Conservation (phyloP, 2,113 vertebrate species). For the Alethe castanea region DNA sequence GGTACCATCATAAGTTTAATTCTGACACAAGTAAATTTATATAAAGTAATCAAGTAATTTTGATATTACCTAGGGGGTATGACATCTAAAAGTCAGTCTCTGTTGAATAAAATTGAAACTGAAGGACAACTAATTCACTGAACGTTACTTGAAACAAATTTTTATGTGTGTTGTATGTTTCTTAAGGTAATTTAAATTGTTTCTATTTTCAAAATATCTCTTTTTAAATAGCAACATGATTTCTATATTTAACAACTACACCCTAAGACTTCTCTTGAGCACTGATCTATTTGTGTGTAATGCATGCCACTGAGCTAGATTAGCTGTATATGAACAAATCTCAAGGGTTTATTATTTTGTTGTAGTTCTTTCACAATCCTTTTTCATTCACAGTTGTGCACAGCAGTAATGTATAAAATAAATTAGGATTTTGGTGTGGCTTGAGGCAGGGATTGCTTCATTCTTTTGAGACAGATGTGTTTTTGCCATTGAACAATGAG, state of each 20-base stretch:
- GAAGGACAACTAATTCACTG: background rate
- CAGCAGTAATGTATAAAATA: rapidly evolving
- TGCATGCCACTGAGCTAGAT: background rate
- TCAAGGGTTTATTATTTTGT: background rate
- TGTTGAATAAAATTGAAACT: background rate
- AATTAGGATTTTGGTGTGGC: background rate
- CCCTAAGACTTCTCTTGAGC: background rate
- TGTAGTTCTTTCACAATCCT: background rate
- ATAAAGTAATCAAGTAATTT: background rate
- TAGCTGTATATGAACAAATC: background rate
- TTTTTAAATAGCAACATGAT: background rate
- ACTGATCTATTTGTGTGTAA: background rate
- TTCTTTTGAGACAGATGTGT: background rate
- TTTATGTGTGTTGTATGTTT: background rate
- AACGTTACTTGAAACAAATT: background rate
- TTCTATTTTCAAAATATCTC: background rate
- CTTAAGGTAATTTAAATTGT: background rate
- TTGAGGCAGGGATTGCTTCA: background rate
- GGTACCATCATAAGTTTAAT: background rate
- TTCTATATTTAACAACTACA: background rate
- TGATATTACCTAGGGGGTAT: background rate
- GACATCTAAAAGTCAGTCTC: background rate
- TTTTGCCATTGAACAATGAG: background rate
- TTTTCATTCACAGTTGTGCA: background rate
- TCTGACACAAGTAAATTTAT: background rate